Base-by-base conservation (phyloP, 2,888 invertebrate species). In the Oxytorus armatus region DNA sequence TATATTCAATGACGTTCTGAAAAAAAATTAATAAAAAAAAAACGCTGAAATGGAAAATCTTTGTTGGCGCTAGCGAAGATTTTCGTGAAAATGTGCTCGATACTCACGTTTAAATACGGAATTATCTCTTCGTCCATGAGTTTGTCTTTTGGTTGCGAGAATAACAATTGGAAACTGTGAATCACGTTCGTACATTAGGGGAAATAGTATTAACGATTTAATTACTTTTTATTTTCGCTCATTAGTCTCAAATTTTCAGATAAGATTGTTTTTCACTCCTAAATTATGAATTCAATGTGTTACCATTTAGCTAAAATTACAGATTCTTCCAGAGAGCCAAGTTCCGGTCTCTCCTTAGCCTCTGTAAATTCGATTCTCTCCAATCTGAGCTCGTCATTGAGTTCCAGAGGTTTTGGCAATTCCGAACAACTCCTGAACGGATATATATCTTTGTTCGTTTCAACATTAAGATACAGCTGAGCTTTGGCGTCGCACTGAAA, bases 341-440 rank as follows among this genome's bases (percentile, higher is more conserved):
- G 90, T 4, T 92, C 87, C 3, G 89, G 86, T 29, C 91, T 92
- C 79, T 95, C 94, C 66, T 93, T 92, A 78, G 92, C 92, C 83
- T 96, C 95, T 3, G 93, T 91, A 89, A 96, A 97, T 80, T 95
- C 92, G 59, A 98, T 95, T 83, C 94, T 94, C 86, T 98, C 96
- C 47, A 98, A 92, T 69, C 98, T 94, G 1, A 97, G 95, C 85
- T 99, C 98, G 92, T 99, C 98, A 82, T 97, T 94, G 25, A 98
- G 92, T 55, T 94, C 93, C 2, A 98, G 89, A 82, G 97, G 94
- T 82, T 94, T 93, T 0, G 96, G 95, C 77, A 96, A 89, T 42
- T 92, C 91, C 0, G 93, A 92, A 1, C 89, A 89, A 0, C 93
- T 92, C 16, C 93, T 91, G 14, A 91, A 92, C 21, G 93, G 88